phyloP scores from a whole-genome alignment of 2,797 vertebrate species.

The Neosalanx taihuensis region DNA sequence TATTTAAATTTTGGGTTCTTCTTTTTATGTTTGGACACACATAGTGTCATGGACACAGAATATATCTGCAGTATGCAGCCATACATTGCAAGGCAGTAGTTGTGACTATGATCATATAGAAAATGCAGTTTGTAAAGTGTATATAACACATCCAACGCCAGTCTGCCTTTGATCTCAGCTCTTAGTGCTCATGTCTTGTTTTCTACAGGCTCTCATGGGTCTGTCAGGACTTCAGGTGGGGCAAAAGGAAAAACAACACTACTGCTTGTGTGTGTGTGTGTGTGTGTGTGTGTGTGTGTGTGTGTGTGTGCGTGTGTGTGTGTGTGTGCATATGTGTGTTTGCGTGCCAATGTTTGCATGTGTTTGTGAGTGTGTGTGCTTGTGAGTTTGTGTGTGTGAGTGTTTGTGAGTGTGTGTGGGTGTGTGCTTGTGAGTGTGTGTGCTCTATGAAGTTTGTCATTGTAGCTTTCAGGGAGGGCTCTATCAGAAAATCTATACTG shows the following conservation, averaged over 20 bases:
- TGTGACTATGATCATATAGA: too few species aligned
- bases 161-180: too few species aligned
- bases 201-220: too few species aligned
- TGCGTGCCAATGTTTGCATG: neutral
- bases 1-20: too few species aligned
- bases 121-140: too few species aligned
- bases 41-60: too few species aligned
- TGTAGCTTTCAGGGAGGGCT: neutral
- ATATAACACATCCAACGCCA: too few species aligned
- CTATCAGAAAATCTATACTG: neutral
- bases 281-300: neutral
- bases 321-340: neutral
- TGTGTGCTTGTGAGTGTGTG: neutral
- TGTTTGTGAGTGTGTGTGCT: neutral
- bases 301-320: too few species aligned
- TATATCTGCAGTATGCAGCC: too few species aligned
- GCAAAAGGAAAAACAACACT: neutral
- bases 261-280: neutral
- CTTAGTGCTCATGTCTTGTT: too few species aligned
- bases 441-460: neutral
- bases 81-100: too few species aligned
- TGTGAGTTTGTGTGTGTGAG: neutral
- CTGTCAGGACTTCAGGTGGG: neutral
- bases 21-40: too few species aligned
- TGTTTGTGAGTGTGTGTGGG: conserved; percentile 7